These are phyloP conservation scores for Misgurnus mizolepis DNA, from an alignment of 2,113 vertebrate species.

Conservation along the genomic window DNA sequence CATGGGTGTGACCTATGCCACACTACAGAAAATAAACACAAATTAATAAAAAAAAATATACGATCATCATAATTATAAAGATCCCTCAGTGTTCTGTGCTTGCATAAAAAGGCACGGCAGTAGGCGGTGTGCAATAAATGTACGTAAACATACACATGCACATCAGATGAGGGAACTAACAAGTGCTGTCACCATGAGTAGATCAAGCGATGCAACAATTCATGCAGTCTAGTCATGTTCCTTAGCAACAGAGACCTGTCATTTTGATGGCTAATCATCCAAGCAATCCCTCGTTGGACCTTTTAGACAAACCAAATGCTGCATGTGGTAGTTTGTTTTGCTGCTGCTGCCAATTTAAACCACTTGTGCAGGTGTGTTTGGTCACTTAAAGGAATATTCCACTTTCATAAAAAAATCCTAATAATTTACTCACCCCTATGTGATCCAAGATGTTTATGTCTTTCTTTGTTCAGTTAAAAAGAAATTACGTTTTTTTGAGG, in stretches of 20 bases:
- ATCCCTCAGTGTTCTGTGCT: not conserved
- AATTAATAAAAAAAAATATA: not conserved
- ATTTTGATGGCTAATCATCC: conserved; percentile 58
- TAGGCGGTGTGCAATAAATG: conserved; percentile 6
- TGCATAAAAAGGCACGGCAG: not conserved
- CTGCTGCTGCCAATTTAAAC: conserved; percentile 31
- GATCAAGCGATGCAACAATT: conserved; percentile 50
- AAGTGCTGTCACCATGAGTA: conserved; percentile 48
- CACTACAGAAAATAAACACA: not conserved
- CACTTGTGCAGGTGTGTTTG: too few relatives aligned
- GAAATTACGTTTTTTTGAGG: too few relatives aligned
- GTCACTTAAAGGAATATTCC: too few relatives aligned
- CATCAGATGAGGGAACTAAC: conserved; percentile 46
- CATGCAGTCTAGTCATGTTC: conserved; percentile 57
- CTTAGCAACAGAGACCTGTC: conserved; percentile 61
- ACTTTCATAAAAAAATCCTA: too few relatives aligned
- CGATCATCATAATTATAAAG: not conserved
- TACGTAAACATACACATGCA: conserved; percentile 47
- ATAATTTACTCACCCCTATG: too few relatives aligned
- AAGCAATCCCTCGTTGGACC: conserved; percentile 55
- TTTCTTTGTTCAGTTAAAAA: too few relatives aligned
- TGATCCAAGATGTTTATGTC: too few relatives aligned
- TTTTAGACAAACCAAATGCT: conserved; percentile 55
- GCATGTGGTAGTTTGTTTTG: conserved; percentile 46
- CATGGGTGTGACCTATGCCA: conserved; percentile 21